Percentiles rank a stretch among this genome's conserved stretches.
phyloP scores from a whole-genome alignment of 2,888 invertebrate genomes.

The Cataglyphis cursor region DNA sequence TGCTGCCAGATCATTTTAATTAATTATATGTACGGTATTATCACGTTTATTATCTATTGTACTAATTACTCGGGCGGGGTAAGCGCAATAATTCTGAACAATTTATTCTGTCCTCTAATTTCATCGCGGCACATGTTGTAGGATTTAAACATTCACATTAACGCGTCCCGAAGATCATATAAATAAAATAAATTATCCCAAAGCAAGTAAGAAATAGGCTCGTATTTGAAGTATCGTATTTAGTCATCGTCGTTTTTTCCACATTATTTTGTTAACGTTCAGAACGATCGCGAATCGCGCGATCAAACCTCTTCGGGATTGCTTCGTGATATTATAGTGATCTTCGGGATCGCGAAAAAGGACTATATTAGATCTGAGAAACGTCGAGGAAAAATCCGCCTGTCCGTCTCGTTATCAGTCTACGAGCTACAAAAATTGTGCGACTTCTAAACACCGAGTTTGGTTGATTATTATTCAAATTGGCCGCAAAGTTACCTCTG shows the following conservation, averaged over 20 bases:
- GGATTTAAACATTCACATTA: constrained; percentile 46
- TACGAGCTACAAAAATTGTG: constrained; percentile 83
- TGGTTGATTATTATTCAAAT: constrained; percentile 68
- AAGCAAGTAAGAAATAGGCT: constrained; percentile 20
- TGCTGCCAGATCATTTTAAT: constrained; percentile 28
- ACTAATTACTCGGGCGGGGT: constrained; percentile 73
- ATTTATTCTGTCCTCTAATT: constrained; percentile 21
- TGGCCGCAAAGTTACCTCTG: constrained; percentile 62
- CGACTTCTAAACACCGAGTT: constrained; percentile 81
- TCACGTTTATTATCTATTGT: constrained; percentile 55
- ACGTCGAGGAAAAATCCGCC: constrained; percentile 60
- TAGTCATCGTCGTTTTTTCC: no score
- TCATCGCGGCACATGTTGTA: constrained; percentile 13
- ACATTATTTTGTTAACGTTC: background rate
- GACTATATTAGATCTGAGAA: constrained; percentile 65
- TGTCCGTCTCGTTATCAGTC: constrained; percentile 68
- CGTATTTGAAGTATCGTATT: background rate
- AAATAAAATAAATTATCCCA: background rate
- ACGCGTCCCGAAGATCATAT: constrained; percentile 40
- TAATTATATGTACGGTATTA: constrained; percentile 44
- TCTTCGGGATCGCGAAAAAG: constrained; percentile 55
- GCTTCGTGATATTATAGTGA: constrained; percentile 32
- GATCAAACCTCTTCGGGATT: background rate
- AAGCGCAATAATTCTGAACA: constrained; percentile 76
- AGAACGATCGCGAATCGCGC: background rate